phyloP scores from a whole-genome alignment of 2,888 invertebrate genomes.

The Ophion ellenae region DNA sequence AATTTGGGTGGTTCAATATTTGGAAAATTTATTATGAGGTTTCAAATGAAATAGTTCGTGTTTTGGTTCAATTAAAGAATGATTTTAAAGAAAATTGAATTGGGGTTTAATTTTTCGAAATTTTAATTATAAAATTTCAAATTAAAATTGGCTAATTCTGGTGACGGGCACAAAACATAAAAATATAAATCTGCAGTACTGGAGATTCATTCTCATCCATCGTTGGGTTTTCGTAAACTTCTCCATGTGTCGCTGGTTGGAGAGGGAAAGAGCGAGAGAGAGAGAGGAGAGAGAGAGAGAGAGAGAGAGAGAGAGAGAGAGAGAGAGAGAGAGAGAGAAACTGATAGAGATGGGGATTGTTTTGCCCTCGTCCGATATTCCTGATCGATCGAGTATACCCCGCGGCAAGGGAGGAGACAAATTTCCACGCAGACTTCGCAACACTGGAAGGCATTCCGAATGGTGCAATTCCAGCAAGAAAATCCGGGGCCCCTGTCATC shows the following conservation, averaged over 20 bases:
- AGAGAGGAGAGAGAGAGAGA: no score
- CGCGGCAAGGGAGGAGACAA: conserved; percentile 21
- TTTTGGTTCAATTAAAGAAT: no score
- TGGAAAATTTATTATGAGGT: no score
- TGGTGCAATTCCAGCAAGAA: conserved; percentile 66
- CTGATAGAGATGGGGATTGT: background rate
- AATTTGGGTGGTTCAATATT: no score
- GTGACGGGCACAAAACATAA: background rate
- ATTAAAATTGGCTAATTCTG: background rate
- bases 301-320: background rate
- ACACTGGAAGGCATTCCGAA: conserved; percentile 58
- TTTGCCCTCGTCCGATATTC: conserved; percentile 56
- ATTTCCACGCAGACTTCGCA: conserved; percentile 17
- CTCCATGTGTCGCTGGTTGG: conserved; percentile 17
- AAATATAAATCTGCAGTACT: conserved; percentile 8
- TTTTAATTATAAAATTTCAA: no score
- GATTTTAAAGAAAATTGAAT: no score
- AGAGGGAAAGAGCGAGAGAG: background rate
- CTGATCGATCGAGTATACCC: conserved; percentile 53
- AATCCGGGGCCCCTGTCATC: conserved; percentile 10
- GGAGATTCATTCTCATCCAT: conserved; percentile 69
- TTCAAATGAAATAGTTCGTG: no score
- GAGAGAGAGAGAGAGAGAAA: no score
- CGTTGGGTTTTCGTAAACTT: conserved; percentile 64
- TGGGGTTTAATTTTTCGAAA: no score